These are phyloP conservation scores for Ornithorhynchus anatinus DNA, from an alignment of 2,113 vertebrate species.

Conservation along the genomic window DNA sequence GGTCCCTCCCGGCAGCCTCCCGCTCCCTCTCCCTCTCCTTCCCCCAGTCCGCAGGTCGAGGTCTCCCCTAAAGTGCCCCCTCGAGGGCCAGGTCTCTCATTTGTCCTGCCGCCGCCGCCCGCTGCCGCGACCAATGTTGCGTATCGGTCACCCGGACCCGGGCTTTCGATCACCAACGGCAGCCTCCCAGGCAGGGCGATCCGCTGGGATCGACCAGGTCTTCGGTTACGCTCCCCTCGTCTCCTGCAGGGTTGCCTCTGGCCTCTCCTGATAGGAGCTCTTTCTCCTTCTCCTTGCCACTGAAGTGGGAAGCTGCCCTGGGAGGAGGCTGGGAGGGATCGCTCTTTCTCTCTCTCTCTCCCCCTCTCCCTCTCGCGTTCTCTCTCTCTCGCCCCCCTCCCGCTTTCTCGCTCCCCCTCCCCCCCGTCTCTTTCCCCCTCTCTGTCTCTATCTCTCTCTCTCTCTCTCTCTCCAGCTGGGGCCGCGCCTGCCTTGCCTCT, in stretches of 20 bases:
- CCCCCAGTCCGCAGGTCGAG: neutral
- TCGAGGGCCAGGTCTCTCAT: too few species aligned
- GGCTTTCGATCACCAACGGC: too few species aligned
- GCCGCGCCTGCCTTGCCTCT: neutral
- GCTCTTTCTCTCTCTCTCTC: neutral
- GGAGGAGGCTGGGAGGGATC: neutral
- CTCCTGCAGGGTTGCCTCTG: neutral
- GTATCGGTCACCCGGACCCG: too few species aligned
- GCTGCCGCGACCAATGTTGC: too few species aligned
- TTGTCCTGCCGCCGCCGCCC: too few species aligned
- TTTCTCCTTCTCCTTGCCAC: neutral
- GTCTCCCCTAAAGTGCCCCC: too few species aligned
- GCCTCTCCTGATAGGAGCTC: neutral
- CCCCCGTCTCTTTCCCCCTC: neutral
- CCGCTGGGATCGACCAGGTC: too few species aligned
- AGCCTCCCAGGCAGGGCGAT: too few species aligned
- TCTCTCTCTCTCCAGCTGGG: neutral
- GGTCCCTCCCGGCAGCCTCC: neutral
- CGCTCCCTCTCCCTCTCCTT: neutral
- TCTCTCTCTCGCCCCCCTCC: neutral
- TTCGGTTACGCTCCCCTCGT: neutral
- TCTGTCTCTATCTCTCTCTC: too few species aligned
- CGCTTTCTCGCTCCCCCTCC: too few species aligned
- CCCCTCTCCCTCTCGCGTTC: neutral
- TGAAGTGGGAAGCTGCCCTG: neutral